Evolutionary conservation across 2,113 vertebrate genomes (phyloP), one percentile per base, ranked within the genome.

Genomic region (Brachypteracias leptosomus): DNA sequence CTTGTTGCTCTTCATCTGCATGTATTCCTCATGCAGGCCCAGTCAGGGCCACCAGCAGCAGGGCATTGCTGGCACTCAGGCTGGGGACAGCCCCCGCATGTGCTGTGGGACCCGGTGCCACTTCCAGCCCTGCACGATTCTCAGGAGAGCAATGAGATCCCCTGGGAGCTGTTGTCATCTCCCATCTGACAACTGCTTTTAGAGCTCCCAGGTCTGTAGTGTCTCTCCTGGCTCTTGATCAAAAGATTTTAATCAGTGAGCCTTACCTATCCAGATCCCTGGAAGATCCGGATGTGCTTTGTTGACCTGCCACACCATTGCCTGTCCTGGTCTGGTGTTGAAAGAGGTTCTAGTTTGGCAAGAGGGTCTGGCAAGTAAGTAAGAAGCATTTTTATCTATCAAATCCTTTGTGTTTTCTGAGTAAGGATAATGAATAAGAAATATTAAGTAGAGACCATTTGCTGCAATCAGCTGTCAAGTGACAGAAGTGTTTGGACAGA

Each of bases 91-190:
- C n/a, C n/a, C n/a, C n/a, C n/a, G n/a, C n/a, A 2, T n/a, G 33
- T 21, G 14, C 55, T 3, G 0, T 18, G 28, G 67, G 7, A 87
- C 61, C 29, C 67, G 6, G n/a, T 0, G 0, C 57, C 57, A 2
- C 47, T 85, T 70, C 63, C 68, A 61, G 47, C 25, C 40, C 9
- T 46, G n/a, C n/a, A n/a, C n/a, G n/a, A n/a, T 55, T 55, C 52
- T 65, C 51, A 61, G 46, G 5, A 22, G 71, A 68, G 54, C 55
- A 65, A 1, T n/a, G 61, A 38, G 42, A 74, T 52, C n/a, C 29
- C 54, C 19, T 11, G 35, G 77, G 82, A 75, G 22, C 2, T 65
- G 62, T n/a, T 76, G 28, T 79, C 33, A 33, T 75, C 57, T 66
- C 73, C 72, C 73, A 70, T 49, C 66, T 65, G 82, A 51, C 66